Evolutionary conservation across 1,140 invertebrate genomes (phyloP).

Genomic region (Adoxophyes honmai): DNA sequence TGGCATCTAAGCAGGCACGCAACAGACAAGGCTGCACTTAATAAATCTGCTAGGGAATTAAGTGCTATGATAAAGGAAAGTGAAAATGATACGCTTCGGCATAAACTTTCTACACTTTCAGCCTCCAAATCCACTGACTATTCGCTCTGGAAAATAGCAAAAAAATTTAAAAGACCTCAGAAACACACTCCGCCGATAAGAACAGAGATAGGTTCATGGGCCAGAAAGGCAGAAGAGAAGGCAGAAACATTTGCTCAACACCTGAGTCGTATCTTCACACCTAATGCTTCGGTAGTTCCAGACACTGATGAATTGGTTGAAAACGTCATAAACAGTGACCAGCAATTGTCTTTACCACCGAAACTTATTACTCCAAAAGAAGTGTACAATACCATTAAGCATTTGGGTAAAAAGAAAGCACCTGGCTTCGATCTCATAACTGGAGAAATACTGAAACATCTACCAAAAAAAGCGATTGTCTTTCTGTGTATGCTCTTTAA

Average conservation of each 20-base stretch:
- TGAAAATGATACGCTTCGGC: background rate
- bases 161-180: background rate
- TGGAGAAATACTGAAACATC: constrained; percentile 1
- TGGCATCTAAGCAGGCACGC: constrained; percentile 3
- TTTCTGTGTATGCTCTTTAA: constrained; percentile 16
- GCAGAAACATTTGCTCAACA: constrained; percentile 8
- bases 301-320: background rate
- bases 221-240: background rate
- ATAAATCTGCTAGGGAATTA: background rate
- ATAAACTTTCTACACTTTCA: background rate
- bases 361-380: constrained; percentile 9
- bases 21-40: constrained; percentile 1
- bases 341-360: background rate
- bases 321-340: background rate
- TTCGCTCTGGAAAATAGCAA: constrained; percentile 11
- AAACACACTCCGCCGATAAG: background rate
- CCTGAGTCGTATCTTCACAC: background rate
- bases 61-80: background rate
- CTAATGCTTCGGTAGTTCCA: background rate
- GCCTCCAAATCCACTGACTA: constrained; percentile 10
- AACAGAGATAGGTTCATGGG: background rate
- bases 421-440: constrained; percentile 16
- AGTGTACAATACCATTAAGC: background rate
- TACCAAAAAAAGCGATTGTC: constrained; percentile 8
- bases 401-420: constrained; percentile 13